Percentiles rank a stretch among this genome's conserved stretches.
These are phyloP conservation scores for Corythoichthys intestinalis DNA, from an alignment of 2,113 vertebrate genomes.

Conservation along the genomic window DNA sequence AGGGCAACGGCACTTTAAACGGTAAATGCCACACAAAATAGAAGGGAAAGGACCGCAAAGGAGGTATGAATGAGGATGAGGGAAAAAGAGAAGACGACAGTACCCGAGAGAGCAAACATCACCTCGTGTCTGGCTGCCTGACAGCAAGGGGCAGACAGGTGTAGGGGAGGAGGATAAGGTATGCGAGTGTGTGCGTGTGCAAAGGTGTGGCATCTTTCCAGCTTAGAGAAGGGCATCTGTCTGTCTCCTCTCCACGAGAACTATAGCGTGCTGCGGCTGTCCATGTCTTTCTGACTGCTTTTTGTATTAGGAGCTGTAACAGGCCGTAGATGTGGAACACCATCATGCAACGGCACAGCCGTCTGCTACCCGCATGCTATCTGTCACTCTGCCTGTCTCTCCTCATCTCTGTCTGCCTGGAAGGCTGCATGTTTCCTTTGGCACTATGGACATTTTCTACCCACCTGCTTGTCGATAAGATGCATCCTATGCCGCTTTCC, in stretches of 20 bases:
- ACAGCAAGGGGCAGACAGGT: conserved; percentile 69
- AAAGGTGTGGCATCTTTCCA: conserved; percentile 36
- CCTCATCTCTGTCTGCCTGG: conserved; percentile 18
- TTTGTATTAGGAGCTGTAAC: conserved; percentile 42
- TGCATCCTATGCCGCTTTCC: not conserved
- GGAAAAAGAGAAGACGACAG: conserved; percentile 50
- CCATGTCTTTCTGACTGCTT: conserved; percentile 28
- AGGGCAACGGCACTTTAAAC: conserved; percentile 45
- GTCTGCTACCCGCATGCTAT: conserved; percentile 52
- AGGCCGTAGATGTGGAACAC: conserved; percentile 32
- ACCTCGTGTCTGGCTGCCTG: conserved; percentile 62
- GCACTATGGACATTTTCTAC: conserved; percentile 21
- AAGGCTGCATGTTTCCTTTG: conserved; percentile 22
- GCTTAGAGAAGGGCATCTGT: conserved; percentile 63
- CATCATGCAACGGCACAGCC: conserved; percentile 50
- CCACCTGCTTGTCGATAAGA: conserved; percentile 38
- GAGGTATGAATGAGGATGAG: conserved; percentile 13
- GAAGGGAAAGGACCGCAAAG: conserved; percentile 20
- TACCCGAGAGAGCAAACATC: conserved; percentile 64
- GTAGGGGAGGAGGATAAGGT: conserved; percentile 41
- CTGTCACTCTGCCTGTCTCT: conserved; percentile 52
- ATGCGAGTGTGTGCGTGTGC: not conserved
- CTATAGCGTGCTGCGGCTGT: conserved; percentile 36
- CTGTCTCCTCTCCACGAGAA: conserved; percentile 39
- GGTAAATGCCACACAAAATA: conserved; percentile 62